These are phyloP conservation scores for Monomorium pharaonis DNA, from an alignment of 1,140 invertebrate genomes.

Conservation along the genomic window DNA sequence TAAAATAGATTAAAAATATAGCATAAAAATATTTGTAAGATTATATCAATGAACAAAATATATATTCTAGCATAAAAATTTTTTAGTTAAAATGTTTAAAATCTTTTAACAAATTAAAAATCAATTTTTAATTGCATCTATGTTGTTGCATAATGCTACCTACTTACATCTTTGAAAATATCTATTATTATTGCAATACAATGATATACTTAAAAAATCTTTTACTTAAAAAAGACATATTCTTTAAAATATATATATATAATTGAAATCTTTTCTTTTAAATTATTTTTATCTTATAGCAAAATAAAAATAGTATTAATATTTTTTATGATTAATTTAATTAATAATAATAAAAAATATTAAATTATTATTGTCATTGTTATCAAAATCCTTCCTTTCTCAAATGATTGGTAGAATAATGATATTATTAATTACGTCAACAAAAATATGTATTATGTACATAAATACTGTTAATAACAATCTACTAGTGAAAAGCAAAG, in stretches of 20 bases:
- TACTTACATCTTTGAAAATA: neutral
- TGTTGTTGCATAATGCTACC: neutral
- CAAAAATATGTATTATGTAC: neutral
- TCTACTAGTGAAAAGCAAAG: slow-evolving; percentile 89
- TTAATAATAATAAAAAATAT: neutral
- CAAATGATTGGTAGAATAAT: neutral
- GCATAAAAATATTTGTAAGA: neutral
- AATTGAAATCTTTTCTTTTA: neutral
- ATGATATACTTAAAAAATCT: too few species aligned
- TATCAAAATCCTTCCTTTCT: neutral
- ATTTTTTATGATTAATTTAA: neutral
- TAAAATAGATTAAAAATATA: too few species aligned
- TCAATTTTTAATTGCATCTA: neutral
- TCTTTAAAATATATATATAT: neutral
- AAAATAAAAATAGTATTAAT: neutral
- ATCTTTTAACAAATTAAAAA: neutral
- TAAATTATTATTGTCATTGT: neutral
- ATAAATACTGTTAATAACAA: slow-evolving; percentile 12
- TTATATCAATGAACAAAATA: neutral
- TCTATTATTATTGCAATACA: neutral
- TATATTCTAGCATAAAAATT: neutral
- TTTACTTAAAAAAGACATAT: neutral
- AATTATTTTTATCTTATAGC: neutral
- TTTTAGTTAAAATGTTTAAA: neutral
- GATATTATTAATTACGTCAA: neutral